A percentile compares a stretch with the other conserved stretches of the same genome.
Evolutionary conservation across 1,140 invertebrate genomes (phyloP).

Genomic region (Apis florea): DNA sequence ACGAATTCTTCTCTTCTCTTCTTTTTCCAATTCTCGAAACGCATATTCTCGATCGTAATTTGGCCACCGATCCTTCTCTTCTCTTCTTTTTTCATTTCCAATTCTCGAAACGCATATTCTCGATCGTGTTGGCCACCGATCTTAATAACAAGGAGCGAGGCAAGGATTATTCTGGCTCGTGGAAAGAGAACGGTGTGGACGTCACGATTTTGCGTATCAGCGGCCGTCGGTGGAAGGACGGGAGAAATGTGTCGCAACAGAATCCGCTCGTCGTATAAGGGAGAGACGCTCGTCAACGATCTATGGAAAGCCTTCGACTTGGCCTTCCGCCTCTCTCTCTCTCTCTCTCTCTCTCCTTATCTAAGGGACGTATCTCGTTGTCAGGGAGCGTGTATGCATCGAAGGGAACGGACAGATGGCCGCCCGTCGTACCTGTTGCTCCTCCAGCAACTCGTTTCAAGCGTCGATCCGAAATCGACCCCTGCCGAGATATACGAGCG

Average conservation of each 20-base stretch:
- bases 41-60: too few relatives aligned
- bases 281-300: constrained; percentile 7
- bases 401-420: background rate
- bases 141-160: too few relatives aligned
- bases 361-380: constrained; percentile 20
- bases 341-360: constrained; percentile 1
- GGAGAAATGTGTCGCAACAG: constrained; percentile 46
- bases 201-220: constrained; percentile 43
- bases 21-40: too few relatives aligned
- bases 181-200: constrained; percentile 5
- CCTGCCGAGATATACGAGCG: constrained; percentile 11
- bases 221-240: constrained; percentile 22
- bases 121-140: too few relatives aligned
- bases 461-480: background rate
- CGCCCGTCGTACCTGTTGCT: background rate
- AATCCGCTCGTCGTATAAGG: constrained; percentile 32
- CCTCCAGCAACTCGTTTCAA: constrained; percentile 5
- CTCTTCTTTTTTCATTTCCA: too few relatives aligned
- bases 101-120: too few relatives aligned
- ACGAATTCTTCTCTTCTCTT: too few relatives aligned
- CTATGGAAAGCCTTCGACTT: constrained; percentile 11
- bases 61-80: too few relatives aligned
- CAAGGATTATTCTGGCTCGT: background rate
- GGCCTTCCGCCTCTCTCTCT: background rate
- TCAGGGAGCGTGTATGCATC: background rate